Percentiles rank a stretch among this genome's conserved stretches.
Conservation (phyloP, 2,113 vertebrate genomes). For the Zeus faber region DNA sequence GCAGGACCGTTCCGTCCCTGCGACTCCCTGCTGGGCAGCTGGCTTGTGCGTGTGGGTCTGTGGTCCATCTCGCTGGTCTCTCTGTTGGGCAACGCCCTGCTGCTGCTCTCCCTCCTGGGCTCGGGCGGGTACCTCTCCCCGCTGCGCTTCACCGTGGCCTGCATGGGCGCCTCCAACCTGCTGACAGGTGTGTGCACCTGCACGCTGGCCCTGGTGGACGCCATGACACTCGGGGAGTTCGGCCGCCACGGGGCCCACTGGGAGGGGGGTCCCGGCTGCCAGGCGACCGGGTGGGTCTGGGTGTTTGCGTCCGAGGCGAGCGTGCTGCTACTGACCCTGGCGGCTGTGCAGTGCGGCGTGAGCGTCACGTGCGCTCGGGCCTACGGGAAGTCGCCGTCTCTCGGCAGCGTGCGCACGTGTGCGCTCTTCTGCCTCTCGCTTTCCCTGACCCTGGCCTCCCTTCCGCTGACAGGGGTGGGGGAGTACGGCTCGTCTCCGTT, state of each 20-base stretch:
- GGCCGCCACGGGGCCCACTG: conserved; percentile 82
- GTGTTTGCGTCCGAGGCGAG: conserved; percentile 88
- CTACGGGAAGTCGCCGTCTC: conserved; percentile 79
- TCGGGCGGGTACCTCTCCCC: conserved; percentile 82
- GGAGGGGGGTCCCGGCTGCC: conserved; percentile 85
- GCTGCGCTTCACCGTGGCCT: conserved; percentile 85
- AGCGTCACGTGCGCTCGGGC: conserved; percentile 79
- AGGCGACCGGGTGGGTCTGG: conserved; percentile 85
- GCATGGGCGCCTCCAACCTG: conserved; percentile 86
- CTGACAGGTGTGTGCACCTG: conserved; percentile 84
- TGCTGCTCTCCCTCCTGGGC: conserved; percentile 82
- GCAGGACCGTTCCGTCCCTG: conserved; percentile 95
- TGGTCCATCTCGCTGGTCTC: conserved; percentile 86
- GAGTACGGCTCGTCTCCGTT: conserved; percentile 90
- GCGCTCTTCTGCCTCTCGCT: conserved; percentile 82
- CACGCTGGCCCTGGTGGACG: conserved; percentile 83
- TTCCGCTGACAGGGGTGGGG: conserved; percentile 84
- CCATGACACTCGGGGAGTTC: conserved; percentile 85
- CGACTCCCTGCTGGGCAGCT: conserved; percentile 90
- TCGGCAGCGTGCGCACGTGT: conserved; percentile 76
- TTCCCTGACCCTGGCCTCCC: conserved; percentile 75
- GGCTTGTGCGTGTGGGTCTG: conserved; percentile 88
- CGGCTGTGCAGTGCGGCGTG: conserved; percentile 85
- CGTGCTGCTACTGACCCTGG: conserved; percentile 85
- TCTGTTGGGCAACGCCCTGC: conserved; percentile 82